Percentiles rank a stretch among this genome's conserved stretches.
phyloP scores from a whole-genome alignment of 2,888 invertebrate species.

The Teleogryllus oceanicus region DNA sequence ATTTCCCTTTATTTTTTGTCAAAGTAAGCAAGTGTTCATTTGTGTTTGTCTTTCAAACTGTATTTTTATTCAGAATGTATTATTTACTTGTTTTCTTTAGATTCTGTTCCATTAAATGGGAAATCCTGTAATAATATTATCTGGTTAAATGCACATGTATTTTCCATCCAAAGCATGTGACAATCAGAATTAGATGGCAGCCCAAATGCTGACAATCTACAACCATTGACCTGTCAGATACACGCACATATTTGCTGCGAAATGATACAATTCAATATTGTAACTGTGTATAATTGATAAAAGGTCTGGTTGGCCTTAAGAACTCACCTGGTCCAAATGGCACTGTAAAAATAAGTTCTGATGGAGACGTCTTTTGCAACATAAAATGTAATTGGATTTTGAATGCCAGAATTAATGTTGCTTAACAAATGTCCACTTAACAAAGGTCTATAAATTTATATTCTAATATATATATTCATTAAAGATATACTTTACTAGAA shows the following conservation, averaged over 20 bases:
- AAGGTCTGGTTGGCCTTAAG: conserved; percentile 4
- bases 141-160: not conserved
- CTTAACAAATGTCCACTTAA: not conserved
- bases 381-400: not conserved
- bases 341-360: not conserved
- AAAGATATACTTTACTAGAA: not conserved
- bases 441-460: conserved; percentile 6
- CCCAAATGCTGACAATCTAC: not conserved
- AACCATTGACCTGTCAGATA: not conserved
- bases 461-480: not conserved
- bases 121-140: not conserved
- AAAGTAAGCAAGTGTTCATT: too few species aligned
- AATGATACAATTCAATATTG: not conserved
- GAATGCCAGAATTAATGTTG: not conserved
- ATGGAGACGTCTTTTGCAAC: not conserved
- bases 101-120: not conserved
- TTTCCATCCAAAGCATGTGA: not conserved
- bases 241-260: not conserved
- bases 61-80: not conserved
- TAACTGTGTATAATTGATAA: not conserved
- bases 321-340: not conserved
- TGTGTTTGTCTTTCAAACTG: too few species aligned
- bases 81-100: not conserved
- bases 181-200: not conserved
- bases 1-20: too few species aligned